Evolutionary conservation across 2,797 vertebrate genomes (phyloP), one percentile per base, ranked within the genome.

Genomic region (Schizopygopsis malacanthus): DNA sequence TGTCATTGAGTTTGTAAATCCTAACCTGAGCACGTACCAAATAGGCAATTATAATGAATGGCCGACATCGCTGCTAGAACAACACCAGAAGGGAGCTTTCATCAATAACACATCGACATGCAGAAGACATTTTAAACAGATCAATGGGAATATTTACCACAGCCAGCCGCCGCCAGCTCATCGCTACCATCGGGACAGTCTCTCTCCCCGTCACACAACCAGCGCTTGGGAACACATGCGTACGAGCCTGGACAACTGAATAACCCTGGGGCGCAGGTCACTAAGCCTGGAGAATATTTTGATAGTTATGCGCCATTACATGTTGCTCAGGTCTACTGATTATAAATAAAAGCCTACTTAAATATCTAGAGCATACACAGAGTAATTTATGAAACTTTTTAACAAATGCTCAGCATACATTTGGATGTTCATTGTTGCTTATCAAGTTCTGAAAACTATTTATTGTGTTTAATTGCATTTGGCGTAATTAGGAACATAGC

Each of bases 151-250:
- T 81, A 54, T 94, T 86, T 97, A 99, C 98, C 97, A 9, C 98
- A 99, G 91, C 97, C 97, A 4, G 98, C 98, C 5, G 96, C 96
- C 3, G 97, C 95, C 3, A 99, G 96, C 82, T 99, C 98, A 11
- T 99, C 98, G 0, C 98, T 99, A 12, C 98, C 98, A 10, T 99
- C 94, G 1, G 98, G 98, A 87, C 98, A 99, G 91, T 99, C 98
- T 56, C 98, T 94, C 87, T 99, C 98, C 0, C 98, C 98, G 0
- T 99, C 98, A 83, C 98, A 99, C 72, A 99, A 97, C 98, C 98
- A 99, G 90, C 96, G 97, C 52, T 92, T 95, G 0, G 98, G 97
- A 79, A 99, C 97, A 12, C 98, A 99, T 63, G 98, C 98, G 0
- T 96, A 97, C 0, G 98, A 99, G 56, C 96, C 97, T 0, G 96